Evolutionary conservation across 2,113 vertebrate species (phyloP).

Genomic region (Mormyrus lacerda): DNA sequence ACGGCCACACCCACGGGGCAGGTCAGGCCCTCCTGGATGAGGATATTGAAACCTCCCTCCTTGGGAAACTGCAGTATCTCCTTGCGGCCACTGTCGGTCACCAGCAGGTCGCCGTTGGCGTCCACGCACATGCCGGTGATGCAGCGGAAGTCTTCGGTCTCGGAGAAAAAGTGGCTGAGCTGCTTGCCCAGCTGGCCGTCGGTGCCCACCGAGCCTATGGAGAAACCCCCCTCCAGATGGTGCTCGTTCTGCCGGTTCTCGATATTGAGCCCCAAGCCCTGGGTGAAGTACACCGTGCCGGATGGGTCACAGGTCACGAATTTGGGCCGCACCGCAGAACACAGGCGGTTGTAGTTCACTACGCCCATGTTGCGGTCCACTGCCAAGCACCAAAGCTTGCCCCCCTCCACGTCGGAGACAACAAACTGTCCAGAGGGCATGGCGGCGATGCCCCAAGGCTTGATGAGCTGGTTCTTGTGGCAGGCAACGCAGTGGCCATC

Average conservation of each 20-base stretch:
- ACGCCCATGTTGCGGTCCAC: slow-evolving; percentile 85
- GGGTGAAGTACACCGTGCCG: slow-evolving; percentile 91
- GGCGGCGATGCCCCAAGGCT: slow-evolving; percentile 92
- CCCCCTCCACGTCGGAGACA: slow-evolving; percentile 90
- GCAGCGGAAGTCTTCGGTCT: slow-evolving; percentile 91
- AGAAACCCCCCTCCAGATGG: slow-evolving; percentile 91
- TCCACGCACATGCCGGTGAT: slow-evolving; percentile 98
- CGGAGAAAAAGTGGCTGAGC: slow-evolving; percentile 94
- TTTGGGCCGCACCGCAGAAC: slow-evolving; percentile 87
- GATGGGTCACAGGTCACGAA: slow-evolving; percentile 88
- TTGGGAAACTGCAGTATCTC: slow-evolving; percentile 94
- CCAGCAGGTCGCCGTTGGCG: slow-evolving; percentile 82
- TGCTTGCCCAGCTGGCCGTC: slow-evolving; percentile 90
- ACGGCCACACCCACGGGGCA: slow-evolving; percentile 87
- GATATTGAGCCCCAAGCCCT: slow-evolving; percentile 87
- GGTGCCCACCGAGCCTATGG: slow-evolving; percentile 80
- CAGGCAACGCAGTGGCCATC: slow-evolving; percentile 89
- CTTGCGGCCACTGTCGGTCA: slow-evolving; percentile 88
- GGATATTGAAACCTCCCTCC: slow-evolving; percentile 82
- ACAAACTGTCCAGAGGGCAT: slow-evolving; percentile 90
- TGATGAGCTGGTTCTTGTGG: slow-evolving; percentile 89
- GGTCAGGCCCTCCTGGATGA: slow-evolving; percentile 85
- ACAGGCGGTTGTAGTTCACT: slow-evolving; percentile 85
- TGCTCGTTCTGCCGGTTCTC: slow-evolving; percentile 90
- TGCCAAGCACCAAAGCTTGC: slow-evolving; percentile 89